Evolutionary conservation across 2,888 invertebrate genomes (phyloP).

Genomic region (Caenorhabditis uteleia): DNA sequence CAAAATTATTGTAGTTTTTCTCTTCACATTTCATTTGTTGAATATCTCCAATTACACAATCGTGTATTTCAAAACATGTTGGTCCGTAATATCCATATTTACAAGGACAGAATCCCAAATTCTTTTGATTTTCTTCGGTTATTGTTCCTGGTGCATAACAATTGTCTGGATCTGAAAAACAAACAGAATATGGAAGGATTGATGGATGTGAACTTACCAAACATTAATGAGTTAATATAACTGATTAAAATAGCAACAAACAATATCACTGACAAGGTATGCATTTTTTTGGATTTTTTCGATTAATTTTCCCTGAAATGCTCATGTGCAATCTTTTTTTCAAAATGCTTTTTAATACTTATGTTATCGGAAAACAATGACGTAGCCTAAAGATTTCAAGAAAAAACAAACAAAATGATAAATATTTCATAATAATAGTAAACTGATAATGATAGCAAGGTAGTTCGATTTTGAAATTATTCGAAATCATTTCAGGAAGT

Average conservation of each 20-base stretch:
- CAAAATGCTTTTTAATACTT: too few species aligned
- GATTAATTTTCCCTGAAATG: too few species aligned
- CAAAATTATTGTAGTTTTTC: neutral
- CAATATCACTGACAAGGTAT: neutral
- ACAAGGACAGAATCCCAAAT: slow-evolving; percentile 19
- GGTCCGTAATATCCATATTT: slow-evolving; percentile 28
- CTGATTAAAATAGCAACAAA: neutral
- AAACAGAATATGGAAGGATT: neutral
- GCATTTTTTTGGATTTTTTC: neutral
- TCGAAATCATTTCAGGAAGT: too few species aligned
- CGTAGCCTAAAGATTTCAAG: too few species aligned
- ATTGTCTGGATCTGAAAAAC: slow-evolving; percentile 16
- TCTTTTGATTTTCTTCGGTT: slow-evolving; percentile 13
- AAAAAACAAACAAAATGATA: too few species aligned
- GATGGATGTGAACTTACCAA: neutral
- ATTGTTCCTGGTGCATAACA: slow-evolving; percentile 30
- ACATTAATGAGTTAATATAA: neutral
- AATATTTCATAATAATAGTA: too few species aligned
- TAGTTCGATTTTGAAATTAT: too few species aligned
- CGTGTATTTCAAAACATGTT: slow-evolving; percentile 16
- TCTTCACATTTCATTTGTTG: too few species aligned
- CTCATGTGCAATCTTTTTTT: too few species aligned
- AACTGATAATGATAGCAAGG: too few species aligned
- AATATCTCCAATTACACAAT: slow-evolving; percentile 22
- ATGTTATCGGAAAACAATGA: too few species aligned